A percentile compares a stretch with the other conserved stretches of the same genome.
phyloP scores from a whole-genome alignment of 1,140 invertebrate genomes.

The Musca vetustissima region DNA sequence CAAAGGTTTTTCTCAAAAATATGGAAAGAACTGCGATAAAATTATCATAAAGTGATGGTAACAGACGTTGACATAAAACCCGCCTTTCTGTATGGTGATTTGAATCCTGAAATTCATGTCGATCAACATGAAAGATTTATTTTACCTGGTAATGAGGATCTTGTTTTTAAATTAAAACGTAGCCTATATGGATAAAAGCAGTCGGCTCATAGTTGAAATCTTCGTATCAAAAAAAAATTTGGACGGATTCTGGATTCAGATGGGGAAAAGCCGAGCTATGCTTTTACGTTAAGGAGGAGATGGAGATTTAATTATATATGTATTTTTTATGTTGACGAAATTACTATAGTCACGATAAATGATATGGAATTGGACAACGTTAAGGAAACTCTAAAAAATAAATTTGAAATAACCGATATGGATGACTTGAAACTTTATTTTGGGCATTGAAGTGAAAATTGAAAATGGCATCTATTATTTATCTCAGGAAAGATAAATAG shows the following conservation, averaged over 20 bases:
- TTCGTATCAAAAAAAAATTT: too few species aligned
- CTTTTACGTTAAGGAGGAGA: constrained; percentile 41
- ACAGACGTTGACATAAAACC: constrained; percentile 44
- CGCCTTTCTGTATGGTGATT: constrained; percentile 53
- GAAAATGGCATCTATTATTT: background rate
- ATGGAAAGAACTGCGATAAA: constrained; percentile 7
- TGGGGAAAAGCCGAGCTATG: constrained; percentile 36
- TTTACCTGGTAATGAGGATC: constrained; percentile 29
- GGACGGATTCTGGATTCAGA: constrained; percentile 28
- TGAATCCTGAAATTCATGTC: constrained; percentile 54
- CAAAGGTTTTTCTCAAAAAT: constrained; percentile 3
- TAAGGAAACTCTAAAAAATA: background rate
- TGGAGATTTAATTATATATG: constrained; percentile 31
- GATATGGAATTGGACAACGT: background rate
- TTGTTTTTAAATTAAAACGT: constrained; percentile 45
- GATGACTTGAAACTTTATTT: background rate
- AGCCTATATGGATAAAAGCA: constrained; percentile 57
- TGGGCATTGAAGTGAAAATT: background rate
- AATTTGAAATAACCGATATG: constrained; percentile 13
- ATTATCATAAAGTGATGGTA: constrained; percentile 8
- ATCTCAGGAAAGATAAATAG: background rate
- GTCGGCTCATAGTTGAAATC: constrained; percentile 49
- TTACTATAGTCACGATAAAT: background rate
- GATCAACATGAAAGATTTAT: constrained; percentile 29
- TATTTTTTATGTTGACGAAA: constrained; percentile 20